These are phyloP conservation scores for Lasaia peninsularis DNA, from an alignment of 1,140 invertebrate genomes.

Conservation along the genomic window DNA sequence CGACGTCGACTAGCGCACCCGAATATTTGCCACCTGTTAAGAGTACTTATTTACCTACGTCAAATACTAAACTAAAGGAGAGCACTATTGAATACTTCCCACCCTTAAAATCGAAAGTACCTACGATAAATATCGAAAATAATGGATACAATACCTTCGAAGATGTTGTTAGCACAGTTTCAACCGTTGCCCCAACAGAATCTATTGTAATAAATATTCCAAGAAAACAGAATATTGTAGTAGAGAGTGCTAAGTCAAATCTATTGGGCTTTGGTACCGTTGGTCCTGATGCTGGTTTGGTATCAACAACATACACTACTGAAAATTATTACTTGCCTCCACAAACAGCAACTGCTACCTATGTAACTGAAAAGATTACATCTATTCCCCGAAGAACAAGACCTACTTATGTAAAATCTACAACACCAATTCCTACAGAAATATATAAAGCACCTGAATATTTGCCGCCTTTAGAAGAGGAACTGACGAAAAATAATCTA, in stretches of 20 bases:
- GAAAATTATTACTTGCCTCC: slow-evolving; percentile 31
- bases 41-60: slow-evolving; percentile 26
- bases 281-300: slow-evolving; percentile 66
- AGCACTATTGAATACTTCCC: slow-evolving; percentile 28
- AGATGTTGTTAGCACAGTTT: slow-evolving; percentile 31
- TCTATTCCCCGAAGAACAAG: slow-evolving; percentile 25
- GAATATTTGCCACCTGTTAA: slow-evolving; percentile 58
- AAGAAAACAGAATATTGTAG: slow-evolving; percentile 62
- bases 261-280: slow-evolving; percentile 70
- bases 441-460: slow-evolving; percentile 58
- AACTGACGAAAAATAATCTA: slow-evolving; percentile 32
- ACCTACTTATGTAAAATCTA: slow-evolving; percentile 39
- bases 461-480: slow-evolving; percentile 48
- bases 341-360: slow-evolving; percentile 31
- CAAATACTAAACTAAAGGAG: slow-evolving; percentile 14
- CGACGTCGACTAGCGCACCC: slow-evolving; percentile 33
- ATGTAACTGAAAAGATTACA: slow-evolving; percentile 28
- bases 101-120: slow-evolving; percentile 18
- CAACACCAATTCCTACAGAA: slow-evolving; percentile 24
- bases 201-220: slow-evolving; percentile 35
- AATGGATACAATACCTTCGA: slow-evolving; percentile 13
- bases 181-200: slow-evolving; percentile 23
- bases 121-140: slow-evolving; percentile 9
- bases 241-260: slow-evolving; percentile 63
- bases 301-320: slow-evolving; percentile 53